Conservation (phyloP, 2,888 invertebrate species). For the Pammene fasciana region DNA sequence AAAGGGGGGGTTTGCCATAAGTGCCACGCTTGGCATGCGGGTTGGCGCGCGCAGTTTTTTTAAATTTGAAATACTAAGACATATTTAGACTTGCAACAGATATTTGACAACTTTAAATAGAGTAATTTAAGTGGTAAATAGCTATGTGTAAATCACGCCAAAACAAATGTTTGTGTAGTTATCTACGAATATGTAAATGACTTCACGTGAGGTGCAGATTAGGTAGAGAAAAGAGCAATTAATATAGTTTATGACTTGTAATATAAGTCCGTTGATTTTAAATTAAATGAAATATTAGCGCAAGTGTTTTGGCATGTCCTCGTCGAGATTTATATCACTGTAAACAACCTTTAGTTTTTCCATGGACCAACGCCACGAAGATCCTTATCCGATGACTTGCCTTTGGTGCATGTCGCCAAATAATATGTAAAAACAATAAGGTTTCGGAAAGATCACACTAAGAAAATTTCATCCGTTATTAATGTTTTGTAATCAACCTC, state of each 20-base stretch:
- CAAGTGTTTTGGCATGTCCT: conserved; percentile 52
- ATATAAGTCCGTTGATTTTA: conserved; percentile 44
- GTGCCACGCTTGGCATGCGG: too few species aligned
- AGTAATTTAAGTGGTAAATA: conserved; percentile 9
- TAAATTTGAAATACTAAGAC: not conserved
- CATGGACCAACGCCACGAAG: conserved; percentile 42
- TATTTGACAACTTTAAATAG: not conserved
- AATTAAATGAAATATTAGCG: conserved; percentile 51
- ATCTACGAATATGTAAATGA: conserved; percentile 16
- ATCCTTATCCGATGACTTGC: conserved; percentile 48
- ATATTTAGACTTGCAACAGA: conserved; percentile 18
- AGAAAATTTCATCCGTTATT: not conserved
- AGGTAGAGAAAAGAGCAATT: conserved; percentile 30
- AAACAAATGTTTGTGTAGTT: conserved; percentile 6
- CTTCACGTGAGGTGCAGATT: conserved; percentile 14
- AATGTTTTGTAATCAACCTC: too few species aligned
- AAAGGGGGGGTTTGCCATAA: too few species aligned
- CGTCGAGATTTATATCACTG: conserved; percentile 44
- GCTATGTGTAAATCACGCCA: not conserved
- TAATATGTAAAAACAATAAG: not conserved
- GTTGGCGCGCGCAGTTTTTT: too few species aligned
- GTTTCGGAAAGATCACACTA: not conserved
- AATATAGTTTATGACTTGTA: conserved; percentile 34
- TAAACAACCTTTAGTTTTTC: conserved; percentile 47
- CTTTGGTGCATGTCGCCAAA: not conserved